A percentile compares a stretch with the other conserved stretches of the same genome.
phyloP scores from a whole-genome alignment of 2,888 invertebrate genomes.

The Unio pictorum region DNA sequence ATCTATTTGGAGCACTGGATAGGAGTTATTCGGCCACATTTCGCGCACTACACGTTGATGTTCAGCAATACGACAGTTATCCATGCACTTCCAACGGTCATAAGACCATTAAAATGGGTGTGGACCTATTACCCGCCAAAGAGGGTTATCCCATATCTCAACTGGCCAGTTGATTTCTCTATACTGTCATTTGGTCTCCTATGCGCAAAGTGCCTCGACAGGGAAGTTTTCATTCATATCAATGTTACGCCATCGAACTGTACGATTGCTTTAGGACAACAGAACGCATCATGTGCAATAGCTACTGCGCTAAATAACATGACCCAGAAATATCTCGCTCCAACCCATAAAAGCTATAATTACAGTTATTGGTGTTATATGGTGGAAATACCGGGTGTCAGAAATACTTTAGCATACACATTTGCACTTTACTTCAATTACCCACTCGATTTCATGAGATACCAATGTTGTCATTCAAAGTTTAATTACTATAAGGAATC shows the following conservation, averaged over 20 bases:
- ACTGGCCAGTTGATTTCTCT: conserved; percentile 23
- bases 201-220: conserved; percentile 10
- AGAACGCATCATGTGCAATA: conserved; percentile 2
- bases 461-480: conserved; percentile 14
- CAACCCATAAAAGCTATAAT: too few relatives aligned
- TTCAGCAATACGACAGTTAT: too few relatives aligned
- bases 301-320: conserved; percentile 13
- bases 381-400: conserved; percentile 13
- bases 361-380: conserved; percentile 17
- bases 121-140: conserved; percentile 21
- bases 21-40: too few relatives aligned
- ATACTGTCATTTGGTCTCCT: conserved; percentile 23
- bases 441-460: conserved; percentile 16
- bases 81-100: not conserved
- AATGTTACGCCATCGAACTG: conserved; percentile 9
- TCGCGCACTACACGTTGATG: too few relatives aligned
- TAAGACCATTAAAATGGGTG: conserved; percentile 17
- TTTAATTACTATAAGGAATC: too few relatives aligned
- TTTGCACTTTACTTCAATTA: conserved; percentile 19
- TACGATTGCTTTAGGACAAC: conserved; percentile 12
- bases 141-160: conserved; percentile 18
- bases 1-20: too few relatives aligned
- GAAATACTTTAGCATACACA: conserved; percentile 13
- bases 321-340: conserved; percentile 15
- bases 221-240: conserved; percentile 7